Base-by-base conservation (phyloP, 2,113 vertebrate genomes). In the Hippoglossus stenolepis region DNA sequence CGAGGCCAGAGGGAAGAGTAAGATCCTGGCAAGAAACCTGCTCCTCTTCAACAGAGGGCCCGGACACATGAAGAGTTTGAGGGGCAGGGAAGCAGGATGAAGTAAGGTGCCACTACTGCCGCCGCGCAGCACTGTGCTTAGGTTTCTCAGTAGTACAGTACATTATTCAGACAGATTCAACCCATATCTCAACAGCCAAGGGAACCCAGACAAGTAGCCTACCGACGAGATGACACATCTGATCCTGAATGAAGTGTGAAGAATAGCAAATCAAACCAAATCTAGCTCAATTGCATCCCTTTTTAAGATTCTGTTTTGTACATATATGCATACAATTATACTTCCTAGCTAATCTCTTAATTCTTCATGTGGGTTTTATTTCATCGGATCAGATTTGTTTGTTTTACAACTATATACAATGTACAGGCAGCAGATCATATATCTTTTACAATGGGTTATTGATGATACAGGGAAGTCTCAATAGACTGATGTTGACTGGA, bases 331-430 rank as follows among this genome's bases (percentile, higher is more conserved):
- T 93, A 94, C 87, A 93, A 88, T 88, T 93, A 90, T 87, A 93
- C 76, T 78, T 91, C 87, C 80, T 88, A 89, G 85, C 92, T 94
- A 90, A 92, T 92, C 86, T 90, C 85, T 91, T 82, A 86, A 85
- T 79, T 93, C 88, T 93, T 94, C 85, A 89, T 82, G 87, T 90
- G 84, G 79, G 86, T 90, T 94, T 95, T 91, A 95, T 93, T 95
- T 93, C 81, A 90, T 93, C 90, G 90, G 90, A 92, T 93, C 89
- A 92, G 89, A 85, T 87, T 87, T 60, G 87, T 90, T 90, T 90
- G 87, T 94, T 95, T 94, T 94, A 95, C 94, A 95, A 93, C 91
- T 95, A 95, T 95, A 93, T 95, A 95, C 95, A 95, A 94, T 95
- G 92, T 95, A 95, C 95, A 95, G 92, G 93, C 90, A 94, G 93